phyloP scores from a whole-genome alignment of 2,797 vertebrate genomes.

The Chelon labrosus region DNA sequence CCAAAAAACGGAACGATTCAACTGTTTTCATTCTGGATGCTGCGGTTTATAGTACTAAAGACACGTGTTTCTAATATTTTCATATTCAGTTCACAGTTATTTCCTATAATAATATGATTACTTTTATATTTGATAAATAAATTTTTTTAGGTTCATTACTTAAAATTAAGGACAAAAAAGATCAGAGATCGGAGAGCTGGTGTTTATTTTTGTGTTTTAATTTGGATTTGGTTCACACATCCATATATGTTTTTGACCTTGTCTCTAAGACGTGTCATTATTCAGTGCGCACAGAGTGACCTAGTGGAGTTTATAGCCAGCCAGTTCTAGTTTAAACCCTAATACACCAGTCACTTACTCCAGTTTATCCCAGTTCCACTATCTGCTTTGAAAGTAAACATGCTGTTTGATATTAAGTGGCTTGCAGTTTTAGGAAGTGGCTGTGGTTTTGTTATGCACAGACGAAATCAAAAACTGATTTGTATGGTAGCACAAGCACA shows the following conservation, averaged over 20 bases:
- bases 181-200: too few relatives aligned
- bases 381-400: constrained; percentile 65
- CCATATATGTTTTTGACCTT: constrained; percentile 19
- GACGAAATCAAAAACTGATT: background rate
- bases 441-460: background rate
- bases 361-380: constrained; percentile 53
- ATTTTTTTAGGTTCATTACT: too few relatives aligned
- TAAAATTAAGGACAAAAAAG: too few relatives aligned
- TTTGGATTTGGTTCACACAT: too few relatives aligned
- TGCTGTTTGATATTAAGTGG: constrained; percentile 14
- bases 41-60: too few relatives aligned
- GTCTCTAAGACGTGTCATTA: background rate
- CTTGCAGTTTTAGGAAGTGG: constrained; percentile 12
- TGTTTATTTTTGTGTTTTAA: background rate
- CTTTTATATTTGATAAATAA: too few relatives aligned
- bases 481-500: background rate
- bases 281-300: background rate
- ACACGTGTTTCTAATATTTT: too few relatives aligned
- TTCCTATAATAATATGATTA: too few relatives aligned
- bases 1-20: too few relatives aligned
- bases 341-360: constrained; percentile 20
- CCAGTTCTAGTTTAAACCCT: constrained; percentile 41
- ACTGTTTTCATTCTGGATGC: too few relatives aligned
- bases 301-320: constrained; percentile 26
- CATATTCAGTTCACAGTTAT: too few relatives aligned